These are phyloP conservation scores for Philotrypesis tridentata DNA, from an alignment of 1,140 invertebrate genomes.

Conservation along the genomic window DNA sequence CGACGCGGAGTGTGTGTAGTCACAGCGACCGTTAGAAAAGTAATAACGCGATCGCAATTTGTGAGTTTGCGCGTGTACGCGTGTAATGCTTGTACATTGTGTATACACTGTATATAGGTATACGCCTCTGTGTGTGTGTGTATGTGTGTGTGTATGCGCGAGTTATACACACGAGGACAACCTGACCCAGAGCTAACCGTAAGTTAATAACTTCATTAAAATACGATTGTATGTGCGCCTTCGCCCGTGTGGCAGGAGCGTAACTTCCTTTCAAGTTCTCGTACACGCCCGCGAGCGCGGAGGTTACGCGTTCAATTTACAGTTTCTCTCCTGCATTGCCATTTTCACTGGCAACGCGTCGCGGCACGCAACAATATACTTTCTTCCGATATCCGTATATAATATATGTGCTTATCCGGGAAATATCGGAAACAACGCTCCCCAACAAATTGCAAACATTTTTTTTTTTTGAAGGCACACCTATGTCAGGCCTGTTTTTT, in stretches of 20 bases:
- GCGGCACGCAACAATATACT: no score
- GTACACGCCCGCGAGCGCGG: background rate
- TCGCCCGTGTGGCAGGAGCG: background rate
- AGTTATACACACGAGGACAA: constrained; percentile 6
- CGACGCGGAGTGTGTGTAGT: background rate
- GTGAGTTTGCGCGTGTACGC: background rate
- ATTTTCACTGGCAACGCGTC: no score
- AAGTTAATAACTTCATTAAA: constrained; percentile 54
- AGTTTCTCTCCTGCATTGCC: background rate
- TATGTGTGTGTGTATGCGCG: no score
- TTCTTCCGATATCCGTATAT: no score
- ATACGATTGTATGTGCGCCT: constrained; percentile 46
- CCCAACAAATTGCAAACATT: no score
- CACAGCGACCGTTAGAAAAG: constrained; percentile 44
- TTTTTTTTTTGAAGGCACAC: no score
- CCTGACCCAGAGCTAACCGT: constrained; percentile 34
- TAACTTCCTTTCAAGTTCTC: background rate
- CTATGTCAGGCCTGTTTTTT: no score
- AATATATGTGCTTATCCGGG: no score
- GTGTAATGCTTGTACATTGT: no score
- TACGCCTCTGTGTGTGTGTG: no score
- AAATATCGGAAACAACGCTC: no score
- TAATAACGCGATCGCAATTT: constrained; percentile 38
- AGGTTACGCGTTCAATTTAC: constrained; percentile 16
- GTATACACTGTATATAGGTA: no score